Base-by-base conservation (phyloP, 2,888 invertebrate genomes). In the Leptinotarsa tumamoca region DNA sequence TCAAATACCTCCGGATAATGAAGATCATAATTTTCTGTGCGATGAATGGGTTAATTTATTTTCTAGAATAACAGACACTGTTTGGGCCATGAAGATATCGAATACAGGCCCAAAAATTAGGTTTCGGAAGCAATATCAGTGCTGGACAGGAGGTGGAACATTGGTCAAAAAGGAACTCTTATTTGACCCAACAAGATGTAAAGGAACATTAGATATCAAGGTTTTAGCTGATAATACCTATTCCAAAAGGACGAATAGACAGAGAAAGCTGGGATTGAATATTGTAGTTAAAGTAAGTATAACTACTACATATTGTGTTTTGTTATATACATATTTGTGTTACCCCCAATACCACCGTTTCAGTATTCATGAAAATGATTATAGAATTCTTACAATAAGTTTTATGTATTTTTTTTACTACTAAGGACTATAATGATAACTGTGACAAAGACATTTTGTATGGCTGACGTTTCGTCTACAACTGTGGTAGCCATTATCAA, bases 41-140 rank as follows among this genome's bases (percentile, higher is more conserved):
- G 89, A 89, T 80, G 84, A 88, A 79, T 89, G 88, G 88, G 88
- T 88, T 72, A 87, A 88, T 78, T 79, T 86, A 70, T 89, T 89
- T 83, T 88, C 89, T 54, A 84, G 84, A 75, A 84, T 84, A 74
- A 88, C 89, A 63, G 83, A 85, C 73, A 88, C 89, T 58, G 84
- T 88, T 79, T 89, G 89, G 89, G 88, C 86, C 54, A 88, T 88
- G 81, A 89, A 88, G 82, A 87, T 87, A 79, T 88, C 88, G 67
- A 89, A 89, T 80, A 88, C 88, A 5, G 89, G 89, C 4, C 88
- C 88, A 50, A 88, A 88, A 85, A 87, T 89, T 76, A 84, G 86
- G 75, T 89, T 88, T 82, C 80, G 89, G 74, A 89, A 89, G 81
- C 88, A 88, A 79, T 89, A 89, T 79, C 88, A 89, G 76, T 89